Base-by-base conservation (phyloP, 92 coral and sea anemone genomes). In the Phenganax stokvisi region DNA sequence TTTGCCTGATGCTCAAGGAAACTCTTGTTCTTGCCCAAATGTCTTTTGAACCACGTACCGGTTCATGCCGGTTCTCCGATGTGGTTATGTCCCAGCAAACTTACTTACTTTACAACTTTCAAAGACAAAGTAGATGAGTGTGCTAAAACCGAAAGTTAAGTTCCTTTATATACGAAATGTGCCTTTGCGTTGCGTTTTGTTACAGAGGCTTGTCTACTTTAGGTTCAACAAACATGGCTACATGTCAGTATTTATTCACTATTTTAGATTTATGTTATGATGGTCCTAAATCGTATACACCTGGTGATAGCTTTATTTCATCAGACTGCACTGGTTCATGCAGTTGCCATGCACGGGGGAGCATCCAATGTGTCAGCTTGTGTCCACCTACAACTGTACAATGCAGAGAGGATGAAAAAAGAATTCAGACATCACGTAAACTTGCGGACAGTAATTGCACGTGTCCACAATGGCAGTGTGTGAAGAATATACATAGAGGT, bases 291-390 rank as follows among this genome's bases (percentile, higher is more conserved):
- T 16, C 16, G n/a, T 79, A 79, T 53, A 62, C 63, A 10, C 73
- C 83, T 15, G 83, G 83, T 0, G 74, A 65, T 53, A 64, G 53
- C 3, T 79, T 79, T 37, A 55, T 79, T 63, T 79, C 83, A 15
- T 13, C 81, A 6, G 81, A 76, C 70, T 76, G 81, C 25, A 57
- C 81, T 31, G 68, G 81, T 29, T 60, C 17, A 8, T 76, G 81
- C 54, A 30, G 8, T 15, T 76, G 81, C 51, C 29, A 56, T n/a
- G 11, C 81, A 57, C 70, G 70, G 9, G 81, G 81, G 27, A 59
- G 54, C 12, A 69, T 76, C 30, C 15, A n/a, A 10, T 76, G 81
- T 59, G 56, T 16, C 25, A 59, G 56, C 25, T 69, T 76, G 15
- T 76, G 81, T 59, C 81, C 68, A 59, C 69, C 81, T 16, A 13